Percentiles rank a stretch among this genome's conserved stretches.
These are phyloP conservation scores for Argyra leucocephala DNA, from an alignment of 2,888 invertebrate genomes.

Conservation along the genomic window DNA sequence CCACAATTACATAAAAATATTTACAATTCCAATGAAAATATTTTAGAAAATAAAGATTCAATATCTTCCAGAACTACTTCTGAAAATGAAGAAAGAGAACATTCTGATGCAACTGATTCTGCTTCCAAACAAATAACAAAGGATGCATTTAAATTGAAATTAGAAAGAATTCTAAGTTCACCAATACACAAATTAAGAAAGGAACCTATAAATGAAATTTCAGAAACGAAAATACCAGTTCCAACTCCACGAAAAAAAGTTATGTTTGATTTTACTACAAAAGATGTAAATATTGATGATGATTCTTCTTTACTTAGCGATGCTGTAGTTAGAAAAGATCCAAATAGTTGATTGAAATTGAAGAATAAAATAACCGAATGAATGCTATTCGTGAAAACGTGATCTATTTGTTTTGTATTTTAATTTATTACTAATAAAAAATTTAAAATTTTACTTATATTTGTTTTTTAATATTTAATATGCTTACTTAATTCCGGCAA, in stretches of 20 bases:
- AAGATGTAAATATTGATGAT: background rate
- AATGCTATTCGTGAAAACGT: too few relatives aligned
- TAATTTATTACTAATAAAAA: too few relatives aligned
- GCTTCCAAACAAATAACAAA: slow-evolving; percentile 1
- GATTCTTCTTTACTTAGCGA: background rate
- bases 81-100: background rate
- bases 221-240: slow-evolving; percentile 25
- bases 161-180: slow-evolving; percentile 32
- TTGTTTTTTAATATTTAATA: slow-evolving; percentile 6
- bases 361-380: too few relatives aligned
- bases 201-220: background rate
- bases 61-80: background rate
- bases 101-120: background rate
- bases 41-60: background rate
- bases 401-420: too few relatives aligned
- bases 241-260: slow-evolving; percentile 40
- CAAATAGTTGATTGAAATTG: too few relatives aligned
- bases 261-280: slow-evolving; percentile 30
- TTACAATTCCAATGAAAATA: background rate
- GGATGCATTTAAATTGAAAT: slow-evolving; percentile 29
- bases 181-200: slow-evolving; percentile 26
- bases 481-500: slow-evolving; percentile 77
- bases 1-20: too few relatives aligned
- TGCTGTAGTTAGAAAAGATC: background rate
- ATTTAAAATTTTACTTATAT: too few relatives aligned